Conservation (phyloP, 2,113 vertebrate genomes). For the Glaucidium brasilianum region DNA sequence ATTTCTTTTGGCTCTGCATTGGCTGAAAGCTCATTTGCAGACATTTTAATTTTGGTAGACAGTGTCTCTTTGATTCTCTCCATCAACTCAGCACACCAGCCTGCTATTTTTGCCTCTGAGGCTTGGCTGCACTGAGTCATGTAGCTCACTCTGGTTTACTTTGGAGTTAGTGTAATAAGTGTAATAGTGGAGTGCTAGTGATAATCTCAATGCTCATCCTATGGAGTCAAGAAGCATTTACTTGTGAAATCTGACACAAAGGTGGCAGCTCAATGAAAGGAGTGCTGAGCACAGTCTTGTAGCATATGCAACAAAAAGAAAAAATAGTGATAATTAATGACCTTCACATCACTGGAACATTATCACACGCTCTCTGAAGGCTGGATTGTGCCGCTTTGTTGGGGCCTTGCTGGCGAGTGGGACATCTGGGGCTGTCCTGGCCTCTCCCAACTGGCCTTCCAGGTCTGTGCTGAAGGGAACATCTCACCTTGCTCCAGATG, state of each 20-base stretch:
- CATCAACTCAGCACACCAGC: background rate
- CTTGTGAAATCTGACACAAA: slow-evolving; percentile 50
- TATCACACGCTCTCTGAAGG: background rate
- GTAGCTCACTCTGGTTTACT: background rate
- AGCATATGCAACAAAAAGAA: background rate
- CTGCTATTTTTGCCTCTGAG: slow-evolving; percentile 16
- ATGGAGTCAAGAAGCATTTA: background rate
- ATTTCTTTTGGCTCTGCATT: slow-evolving; percentile 47
- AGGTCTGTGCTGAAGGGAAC: background rate
- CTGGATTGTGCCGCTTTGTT: background rate
- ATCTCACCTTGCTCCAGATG: background rate
- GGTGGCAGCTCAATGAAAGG: background rate
- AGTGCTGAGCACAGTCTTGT: background rate
- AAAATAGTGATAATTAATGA: background rate
- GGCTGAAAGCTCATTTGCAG: slow-evolving; percentile 7
- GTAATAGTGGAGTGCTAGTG: background rate
- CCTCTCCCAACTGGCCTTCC: background rate
- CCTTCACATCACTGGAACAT: background rate
- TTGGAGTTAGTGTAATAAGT: background rate
- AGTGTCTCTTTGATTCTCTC: slow-evolving; percentile 47
- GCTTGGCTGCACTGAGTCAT: background rate
- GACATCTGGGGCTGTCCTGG: background rate
- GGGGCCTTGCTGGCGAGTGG: background rate
- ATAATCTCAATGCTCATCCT: background rate
- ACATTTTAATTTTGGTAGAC: slow-evolving; percentile 29